These are phyloP conservation scores for Leptarthrus brevirostris DNA, from an alignment of 2,888 invertebrate species.

Conservation along the genomic window DNA sequence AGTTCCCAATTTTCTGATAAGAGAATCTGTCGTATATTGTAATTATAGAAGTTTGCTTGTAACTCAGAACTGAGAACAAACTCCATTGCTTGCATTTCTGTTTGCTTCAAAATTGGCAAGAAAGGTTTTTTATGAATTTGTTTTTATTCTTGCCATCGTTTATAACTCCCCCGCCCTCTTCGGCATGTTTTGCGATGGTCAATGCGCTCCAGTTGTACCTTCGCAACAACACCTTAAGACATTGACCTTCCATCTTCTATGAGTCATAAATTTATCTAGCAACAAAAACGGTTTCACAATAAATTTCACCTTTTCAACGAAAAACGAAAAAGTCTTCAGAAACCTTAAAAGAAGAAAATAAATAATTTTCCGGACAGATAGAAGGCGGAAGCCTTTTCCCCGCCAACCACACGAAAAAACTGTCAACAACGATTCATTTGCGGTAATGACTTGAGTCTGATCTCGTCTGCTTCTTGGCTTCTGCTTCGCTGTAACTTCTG, in stretches of 20 bases:
- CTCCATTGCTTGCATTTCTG: no score
- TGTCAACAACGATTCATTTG: constrained; percentile 18
- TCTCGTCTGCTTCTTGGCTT: neutral
- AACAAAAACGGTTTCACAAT: constrained; percentile 1
- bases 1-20: no score
- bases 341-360: constrained; percentile 20
- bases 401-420: constrained; percentile 9
- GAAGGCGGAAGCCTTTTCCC: constrained; percentile 25
- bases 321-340: constrained; percentile 13
- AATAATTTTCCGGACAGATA: constrained; percentile 34
- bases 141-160: no score
- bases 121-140: no score
- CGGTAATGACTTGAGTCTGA: constrained; percentile 16
- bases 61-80: no score
- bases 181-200: no score
- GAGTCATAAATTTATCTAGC: neutral
- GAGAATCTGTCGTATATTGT: no score
- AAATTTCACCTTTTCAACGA: constrained; percentile 34
- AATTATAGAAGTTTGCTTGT: no score
- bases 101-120: no score
- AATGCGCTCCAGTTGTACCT: no score
- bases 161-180: no score
- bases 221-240: no score
- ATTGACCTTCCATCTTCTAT: neutral
- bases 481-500: neutral